These are phyloP conservation scores for Cichlasoma orientale DNA, from an alignment of 2,797 vertebrate genomes.

Conservation along the genomic window DNA sequence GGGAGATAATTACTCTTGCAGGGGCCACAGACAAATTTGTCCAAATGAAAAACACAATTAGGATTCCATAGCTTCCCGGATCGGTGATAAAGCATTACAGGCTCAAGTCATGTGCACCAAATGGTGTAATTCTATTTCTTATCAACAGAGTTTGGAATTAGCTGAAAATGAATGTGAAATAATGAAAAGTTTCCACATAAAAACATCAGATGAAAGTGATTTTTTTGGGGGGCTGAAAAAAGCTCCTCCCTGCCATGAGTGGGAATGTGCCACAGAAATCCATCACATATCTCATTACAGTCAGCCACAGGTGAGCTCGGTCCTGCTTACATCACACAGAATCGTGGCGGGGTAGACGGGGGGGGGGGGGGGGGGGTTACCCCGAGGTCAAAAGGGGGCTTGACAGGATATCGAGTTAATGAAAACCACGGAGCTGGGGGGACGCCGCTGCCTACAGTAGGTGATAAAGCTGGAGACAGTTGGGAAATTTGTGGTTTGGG, in stretches of 20 bases:
- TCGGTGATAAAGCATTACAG: constrained; percentile 31
- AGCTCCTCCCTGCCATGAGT: neutral
- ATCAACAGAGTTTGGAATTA: constrained; percentile 30
- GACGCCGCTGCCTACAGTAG: constrained; percentile 27
- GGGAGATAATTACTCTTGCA: constrained; percentile 48
- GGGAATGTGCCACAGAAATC: neutral
- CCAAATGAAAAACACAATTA: constrained; percentile 50
- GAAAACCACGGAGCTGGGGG: constrained; percentile 42
- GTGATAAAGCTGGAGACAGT: constrained; percentile 55
- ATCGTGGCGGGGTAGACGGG: neutral
- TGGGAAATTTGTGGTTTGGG: constrained; percentile 56
- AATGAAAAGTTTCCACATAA: neutral
- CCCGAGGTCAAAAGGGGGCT: constrained; percentile 31
- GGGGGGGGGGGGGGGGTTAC: constrained; percentile 12
- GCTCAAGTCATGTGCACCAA: constrained; percentile 34
- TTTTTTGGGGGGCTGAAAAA: too few species aligned
- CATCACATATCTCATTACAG: constrained; percentile 25
- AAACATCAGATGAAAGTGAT: neutral
- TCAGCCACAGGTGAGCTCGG: constrained; percentile 43
- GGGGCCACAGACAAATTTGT: constrained; percentile 28
- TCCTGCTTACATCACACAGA: constrained; percentile 37
- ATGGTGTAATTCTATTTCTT: constrained; percentile 38
- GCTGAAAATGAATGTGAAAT: constrained; percentile 6
- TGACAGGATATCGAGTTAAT: constrained; percentile 48
- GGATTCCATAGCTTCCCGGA: constrained; percentile 22